Conservation (phyloP, 53 echinoderm and acorn worm species). For the Arbacia lixula region DNA sequence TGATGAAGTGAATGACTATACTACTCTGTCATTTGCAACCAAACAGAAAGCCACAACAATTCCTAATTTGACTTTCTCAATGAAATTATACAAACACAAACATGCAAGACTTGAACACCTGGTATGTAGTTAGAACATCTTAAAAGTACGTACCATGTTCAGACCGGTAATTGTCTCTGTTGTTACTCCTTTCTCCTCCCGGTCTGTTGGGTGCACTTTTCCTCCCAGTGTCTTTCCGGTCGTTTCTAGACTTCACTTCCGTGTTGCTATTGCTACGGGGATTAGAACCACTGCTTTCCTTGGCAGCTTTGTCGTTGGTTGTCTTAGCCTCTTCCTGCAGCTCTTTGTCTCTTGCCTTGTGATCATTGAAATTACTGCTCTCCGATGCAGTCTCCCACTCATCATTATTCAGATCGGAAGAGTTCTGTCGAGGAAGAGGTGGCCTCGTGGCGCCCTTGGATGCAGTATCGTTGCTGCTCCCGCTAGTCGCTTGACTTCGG, state of each 20-base stretch:
- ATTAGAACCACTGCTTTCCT: neutral
- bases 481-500: constrained; percentile 39
- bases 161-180: constrained; percentile 25
- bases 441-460: constrained; percentile 62
- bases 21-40: too few species aligned
- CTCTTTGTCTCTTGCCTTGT: constrained; percentile 69
- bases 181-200: constrained; percentile 32
- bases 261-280: constrained; percentile 23
- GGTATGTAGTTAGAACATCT: too few species aligned
- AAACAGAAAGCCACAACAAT: too few species aligned
- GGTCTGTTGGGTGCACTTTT: constrained; percentile 16
- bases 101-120: too few species aligned
- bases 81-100: too few species aligned
- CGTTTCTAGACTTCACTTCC: constrained; percentile 4
- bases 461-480: constrained; percentile 69
- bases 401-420: constrained; percentile 95
- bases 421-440: constrained; percentile 78
- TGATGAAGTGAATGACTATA: too few species aligned
- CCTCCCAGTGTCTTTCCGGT: constrained; percentile 21
- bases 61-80: too few species aligned
- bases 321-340: neutral
- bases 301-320: constrained; percentile 4
- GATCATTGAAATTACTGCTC: constrained; percentile 98
- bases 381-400: constrained; percentile 99
- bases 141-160: constrained; percentile 21